A percentile compares a stretch with the other conserved stretches of the same genome.
Conservation (phyloP, 2,797 vertebrate species). For the Sardinella longiceps region DNA sequence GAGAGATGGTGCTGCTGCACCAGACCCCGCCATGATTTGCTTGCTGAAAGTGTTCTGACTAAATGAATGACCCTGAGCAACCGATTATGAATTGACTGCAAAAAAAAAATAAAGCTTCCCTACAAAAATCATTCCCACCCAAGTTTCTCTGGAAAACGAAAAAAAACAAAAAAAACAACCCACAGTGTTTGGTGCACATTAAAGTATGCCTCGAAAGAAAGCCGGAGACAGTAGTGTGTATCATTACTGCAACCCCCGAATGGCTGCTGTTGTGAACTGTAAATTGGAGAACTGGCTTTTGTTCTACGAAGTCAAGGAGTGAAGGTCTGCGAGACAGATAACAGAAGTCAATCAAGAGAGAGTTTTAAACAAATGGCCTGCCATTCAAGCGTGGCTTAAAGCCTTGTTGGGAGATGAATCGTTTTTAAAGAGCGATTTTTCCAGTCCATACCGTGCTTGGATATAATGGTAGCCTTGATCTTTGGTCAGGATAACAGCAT, state of each 20-base stretch:
- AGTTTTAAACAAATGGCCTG: slow-evolving; percentile 2
- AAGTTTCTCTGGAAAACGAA: background rate
- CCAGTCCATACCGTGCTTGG: background rate
- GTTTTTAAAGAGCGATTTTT: background rate
- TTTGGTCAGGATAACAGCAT: background rate
- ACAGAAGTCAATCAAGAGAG: background rate
- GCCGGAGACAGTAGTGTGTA: background rate
- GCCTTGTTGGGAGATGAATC: background rate
- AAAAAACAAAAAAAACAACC: background rate
- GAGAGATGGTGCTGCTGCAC: slow-evolving; percentile 40
- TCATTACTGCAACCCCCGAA: background rate
- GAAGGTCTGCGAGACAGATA: background rate
- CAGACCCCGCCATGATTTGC: slow-evolving; percentile 26
- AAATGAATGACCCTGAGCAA: slow-evolving; percentile 41
- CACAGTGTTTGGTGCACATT: slow-evolving; percentile 28
- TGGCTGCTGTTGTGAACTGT: slow-evolving; percentile 2
- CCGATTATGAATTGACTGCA: slow-evolving; percentile 37
- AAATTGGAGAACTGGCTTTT: background rate
- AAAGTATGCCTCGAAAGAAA: slow-evolving; percentile 36
- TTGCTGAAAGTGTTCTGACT: slow-evolving; percentile 38
- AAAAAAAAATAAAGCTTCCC: background rate
- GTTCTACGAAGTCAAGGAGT: background rate
- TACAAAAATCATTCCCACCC: background rate
- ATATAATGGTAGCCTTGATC: background rate
- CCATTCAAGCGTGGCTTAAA: background rate